Evolutionary conservation across 2,113 vertebrate species (phyloP).

Genomic region (Poeciliopsis retropinna): DNA sequence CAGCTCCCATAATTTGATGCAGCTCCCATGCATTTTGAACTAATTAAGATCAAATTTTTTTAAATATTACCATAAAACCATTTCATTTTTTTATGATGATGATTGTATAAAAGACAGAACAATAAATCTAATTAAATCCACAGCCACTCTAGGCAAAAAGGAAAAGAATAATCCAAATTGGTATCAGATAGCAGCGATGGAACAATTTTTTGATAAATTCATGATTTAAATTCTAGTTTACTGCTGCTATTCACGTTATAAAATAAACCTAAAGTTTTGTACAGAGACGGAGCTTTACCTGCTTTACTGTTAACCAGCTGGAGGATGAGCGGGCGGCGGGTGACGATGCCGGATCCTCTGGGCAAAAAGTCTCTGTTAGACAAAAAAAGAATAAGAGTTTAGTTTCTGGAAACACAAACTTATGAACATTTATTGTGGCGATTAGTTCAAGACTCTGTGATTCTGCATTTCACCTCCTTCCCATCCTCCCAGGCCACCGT

Average conservation of each 20-base stretch:
- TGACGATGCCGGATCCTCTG: constrained; percentile 93
- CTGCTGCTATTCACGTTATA: not conserved
- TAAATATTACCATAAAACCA: not conserved
- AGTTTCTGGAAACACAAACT: not conserved
- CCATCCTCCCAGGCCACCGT: not conserved
- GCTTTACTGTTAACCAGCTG: constrained; percentile 94
- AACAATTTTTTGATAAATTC: not conserved
- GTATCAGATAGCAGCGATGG: not conserved
- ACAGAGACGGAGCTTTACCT: constrained; percentile 70
- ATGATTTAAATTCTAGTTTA: not conserved
- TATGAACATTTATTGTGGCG: not conserved
- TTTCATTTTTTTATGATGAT: no score
- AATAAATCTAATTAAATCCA: not conserved
- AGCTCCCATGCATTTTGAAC: no score
- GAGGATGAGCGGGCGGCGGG: constrained; percentile 91
- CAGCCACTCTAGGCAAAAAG: not conserved
- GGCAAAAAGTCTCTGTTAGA: constrained; percentile 91
- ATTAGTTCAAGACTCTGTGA: no score
- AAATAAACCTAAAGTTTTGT: not conserved
- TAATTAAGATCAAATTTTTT: not conserved
- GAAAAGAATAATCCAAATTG: not conserved
- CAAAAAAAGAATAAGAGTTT: constrained; percentile 6
- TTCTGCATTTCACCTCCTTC: not conserved
- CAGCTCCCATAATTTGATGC: no score
- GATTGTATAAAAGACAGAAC: not conserved